Conservation (phyloP, 1,140 invertebrate genomes). For the Muscidifurax raptorellus region DNA sequence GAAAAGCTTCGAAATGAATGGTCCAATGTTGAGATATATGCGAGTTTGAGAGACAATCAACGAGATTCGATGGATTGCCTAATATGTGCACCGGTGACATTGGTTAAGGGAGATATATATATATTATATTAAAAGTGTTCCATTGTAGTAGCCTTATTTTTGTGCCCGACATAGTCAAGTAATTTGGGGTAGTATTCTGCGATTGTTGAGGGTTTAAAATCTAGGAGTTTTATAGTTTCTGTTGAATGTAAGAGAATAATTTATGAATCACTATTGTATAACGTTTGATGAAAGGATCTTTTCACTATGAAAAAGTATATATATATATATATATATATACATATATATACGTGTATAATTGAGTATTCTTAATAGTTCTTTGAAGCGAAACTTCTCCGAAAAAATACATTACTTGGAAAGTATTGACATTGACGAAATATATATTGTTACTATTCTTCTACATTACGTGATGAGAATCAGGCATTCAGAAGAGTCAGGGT, state of each 20-base stretch:
- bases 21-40: not conserved
- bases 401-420: not conserved
- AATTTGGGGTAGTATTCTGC: not conserved
- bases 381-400: too few relatives aligned
- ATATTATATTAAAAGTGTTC: constrained; percentile 9
- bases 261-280: not conserved
- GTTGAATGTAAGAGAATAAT: not conserved
- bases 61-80: not conserved
- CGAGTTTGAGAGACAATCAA: constrained; percentile 12
- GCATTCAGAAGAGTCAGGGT: constrained; percentile 1
- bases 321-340: too few relatives aligned
- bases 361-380: constrained; percentile 11
- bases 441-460: not conserved
- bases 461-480: not conserved
- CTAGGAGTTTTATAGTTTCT: not conserved
- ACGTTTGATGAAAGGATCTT: not conserved
- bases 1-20: not conserved
- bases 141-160: not conserved
- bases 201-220: not conserved
- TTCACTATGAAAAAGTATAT: not conserved
- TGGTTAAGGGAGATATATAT: not conserved
- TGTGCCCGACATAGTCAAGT: not conserved
- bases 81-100: not conserved
- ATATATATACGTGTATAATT: too few relatives aligned
- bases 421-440: not conserved